Percentiles rank a stretch among this genome's conserved stretches.
phyloP scores from a whole-genome alignment of 2,113 vertebrate species.

The Nerophis ophidion region DNA sequence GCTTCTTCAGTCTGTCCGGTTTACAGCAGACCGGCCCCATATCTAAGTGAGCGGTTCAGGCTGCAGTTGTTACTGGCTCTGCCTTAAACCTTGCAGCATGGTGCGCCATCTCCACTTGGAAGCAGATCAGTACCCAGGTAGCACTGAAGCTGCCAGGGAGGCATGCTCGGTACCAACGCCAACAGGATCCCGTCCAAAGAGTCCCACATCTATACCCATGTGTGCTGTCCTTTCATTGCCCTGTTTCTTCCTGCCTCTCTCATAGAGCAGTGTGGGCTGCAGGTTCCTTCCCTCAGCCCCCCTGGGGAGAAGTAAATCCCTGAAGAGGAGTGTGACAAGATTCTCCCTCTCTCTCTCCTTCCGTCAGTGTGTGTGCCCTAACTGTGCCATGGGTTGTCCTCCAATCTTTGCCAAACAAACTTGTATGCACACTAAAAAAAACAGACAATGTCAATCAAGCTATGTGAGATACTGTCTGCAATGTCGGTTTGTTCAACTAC shows the following conservation, averaged over 20 bases:
- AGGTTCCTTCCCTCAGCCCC: conserved; percentile 53
- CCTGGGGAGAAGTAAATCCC: conserved; percentile 64
- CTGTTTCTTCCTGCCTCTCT: conserved; percentile 31
- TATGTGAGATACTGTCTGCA: conserved; percentile 16
- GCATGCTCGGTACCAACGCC: conserved; percentile 47
- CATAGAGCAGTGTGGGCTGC: conserved; percentile 53
- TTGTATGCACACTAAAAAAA: conserved; percentile 25
- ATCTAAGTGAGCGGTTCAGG: conserved; percentile 34
- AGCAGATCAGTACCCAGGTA: conserved; percentile 48
- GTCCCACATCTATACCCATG: conserved; percentile 31
- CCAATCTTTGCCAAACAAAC: conserved; percentile 64
- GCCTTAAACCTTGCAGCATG: conserved; percentile 16
- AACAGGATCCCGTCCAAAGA: conserved; percentile 38
- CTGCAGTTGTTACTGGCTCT: conserved; percentile 20
- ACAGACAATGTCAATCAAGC: conserved; percentile 40
- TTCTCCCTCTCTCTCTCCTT: conserved; percentile 41
- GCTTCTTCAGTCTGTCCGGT: conserved; percentile 50
- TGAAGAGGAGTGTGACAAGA: conserved; percentile 54
- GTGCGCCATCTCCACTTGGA: conserved; percentile 30
- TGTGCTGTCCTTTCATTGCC: conserved; percentile 36
- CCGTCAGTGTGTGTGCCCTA: conserved; percentile 36
- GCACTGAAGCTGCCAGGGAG: conserved; percentile 39
- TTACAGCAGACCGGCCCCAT: conserved; percentile 72
- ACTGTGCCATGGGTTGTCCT: conserved; percentile 61
- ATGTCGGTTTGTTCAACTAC: conserved; percentile 9